Conservation (phyloP, 1,140 invertebrate species). For the Lepidurus packardi region DNA sequence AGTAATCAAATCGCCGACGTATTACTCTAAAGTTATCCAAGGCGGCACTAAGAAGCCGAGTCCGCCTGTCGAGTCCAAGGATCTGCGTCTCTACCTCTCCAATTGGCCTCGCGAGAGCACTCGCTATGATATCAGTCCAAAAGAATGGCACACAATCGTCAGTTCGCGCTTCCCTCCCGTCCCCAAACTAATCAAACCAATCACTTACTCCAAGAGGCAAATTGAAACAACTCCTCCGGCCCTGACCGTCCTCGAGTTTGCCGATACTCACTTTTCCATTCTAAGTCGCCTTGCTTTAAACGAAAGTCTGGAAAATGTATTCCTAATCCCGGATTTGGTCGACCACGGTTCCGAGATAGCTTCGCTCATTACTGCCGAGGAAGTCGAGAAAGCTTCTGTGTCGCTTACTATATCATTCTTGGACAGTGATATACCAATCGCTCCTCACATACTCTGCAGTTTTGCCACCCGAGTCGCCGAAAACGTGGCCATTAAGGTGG, state of each 20-base stretch:
- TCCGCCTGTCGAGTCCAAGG: not conserved
- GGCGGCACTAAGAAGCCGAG: not conserved
- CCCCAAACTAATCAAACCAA: not conserved
- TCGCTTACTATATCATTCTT: not conserved
- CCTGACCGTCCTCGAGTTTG: not conserved
- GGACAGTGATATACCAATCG: not conserved
- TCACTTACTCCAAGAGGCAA: not conserved
- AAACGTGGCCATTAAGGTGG: not conserved
- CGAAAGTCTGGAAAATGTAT: not conserved
- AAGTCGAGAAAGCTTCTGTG: not conserved
- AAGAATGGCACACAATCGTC: not conserved
- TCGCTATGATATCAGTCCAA: not conserved
- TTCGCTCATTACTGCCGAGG: not conserved
- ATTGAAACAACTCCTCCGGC: not conserved
- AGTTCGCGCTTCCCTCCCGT: not conserved
- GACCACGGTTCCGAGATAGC: not conserved
- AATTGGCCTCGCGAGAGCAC: not conserved
- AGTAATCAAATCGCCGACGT: not conserved
- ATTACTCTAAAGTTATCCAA: not conserved
- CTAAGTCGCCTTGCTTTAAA: not conserved
- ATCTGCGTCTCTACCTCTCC: not conserved
- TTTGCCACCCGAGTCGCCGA: not conserved
- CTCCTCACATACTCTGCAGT: not conserved
- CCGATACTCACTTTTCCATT: not conserved
- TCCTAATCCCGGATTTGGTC: not conserved